Conservation (phyloP, 2,888 invertebrate species). For the Pachycephus smyrnensis region DNA sequence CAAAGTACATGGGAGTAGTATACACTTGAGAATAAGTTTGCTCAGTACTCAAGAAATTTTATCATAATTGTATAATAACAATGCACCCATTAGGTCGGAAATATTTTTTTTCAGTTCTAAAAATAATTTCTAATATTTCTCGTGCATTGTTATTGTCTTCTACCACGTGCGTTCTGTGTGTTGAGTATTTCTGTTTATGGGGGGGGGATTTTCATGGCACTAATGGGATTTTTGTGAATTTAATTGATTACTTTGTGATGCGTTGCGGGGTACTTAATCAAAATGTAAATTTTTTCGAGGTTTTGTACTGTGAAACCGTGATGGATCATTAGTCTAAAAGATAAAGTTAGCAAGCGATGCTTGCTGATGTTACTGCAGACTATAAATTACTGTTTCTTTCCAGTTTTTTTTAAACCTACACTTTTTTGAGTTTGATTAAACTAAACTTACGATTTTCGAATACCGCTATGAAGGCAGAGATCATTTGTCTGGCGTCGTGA, state of each 20-base stretch:
- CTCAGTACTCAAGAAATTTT: background rate
- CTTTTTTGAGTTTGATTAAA: background rate
- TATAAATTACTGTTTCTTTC: background rate
- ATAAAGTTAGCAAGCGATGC: background rate
- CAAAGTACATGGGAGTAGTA: background rate
- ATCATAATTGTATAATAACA: background rate
- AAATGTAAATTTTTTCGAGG: background rate
- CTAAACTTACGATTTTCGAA: background rate
- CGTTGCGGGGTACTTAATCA: background rate
- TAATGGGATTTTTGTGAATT: background rate
- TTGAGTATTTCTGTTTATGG: background rate
- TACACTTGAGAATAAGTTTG: background rate
- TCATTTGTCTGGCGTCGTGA: background rate
- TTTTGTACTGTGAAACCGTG: background rate
- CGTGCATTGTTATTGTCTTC: background rate
- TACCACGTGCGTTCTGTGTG: background rate
- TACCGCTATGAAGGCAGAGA: background rate
- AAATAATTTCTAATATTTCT: background rate
- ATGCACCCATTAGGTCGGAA: background rate
- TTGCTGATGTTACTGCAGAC: background rate
- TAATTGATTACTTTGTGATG: background rate
- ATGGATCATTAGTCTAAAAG: background rate
- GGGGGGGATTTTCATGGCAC: background rate
- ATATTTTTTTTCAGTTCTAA: background rate
- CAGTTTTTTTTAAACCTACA: background rate